These are phyloP conservation scores for Galeruca laticollis DNA, from an alignment of 2,888 invertebrate genomes.

Conservation along the genomic window DNA sequence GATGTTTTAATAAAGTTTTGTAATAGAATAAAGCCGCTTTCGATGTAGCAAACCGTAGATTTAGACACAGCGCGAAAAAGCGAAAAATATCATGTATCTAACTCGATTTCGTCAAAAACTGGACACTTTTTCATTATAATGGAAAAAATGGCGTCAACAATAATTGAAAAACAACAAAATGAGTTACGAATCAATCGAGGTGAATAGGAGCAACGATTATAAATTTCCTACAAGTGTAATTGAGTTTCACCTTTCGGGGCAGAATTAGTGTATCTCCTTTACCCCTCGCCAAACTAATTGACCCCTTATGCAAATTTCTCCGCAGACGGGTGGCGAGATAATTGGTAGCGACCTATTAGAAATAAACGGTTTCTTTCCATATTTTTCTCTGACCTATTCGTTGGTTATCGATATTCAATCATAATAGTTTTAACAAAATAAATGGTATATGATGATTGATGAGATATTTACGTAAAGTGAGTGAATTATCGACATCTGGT, in stretches of 20 bases:
- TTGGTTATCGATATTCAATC: background rate
- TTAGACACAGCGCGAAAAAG: too few relatives aligned
- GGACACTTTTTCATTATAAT: too few relatives aligned
- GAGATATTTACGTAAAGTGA: background rate
- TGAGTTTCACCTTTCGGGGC: background rate
- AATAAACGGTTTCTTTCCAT: background rate
- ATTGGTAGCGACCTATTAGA: slow-evolving; percentile 13
- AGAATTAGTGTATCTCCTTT: too few relatives aligned
- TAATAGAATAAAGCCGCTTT: too few relatives aligned
- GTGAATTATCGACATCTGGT: background rate
- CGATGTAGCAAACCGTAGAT: too few relatives aligned
- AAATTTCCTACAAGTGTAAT: background rate
- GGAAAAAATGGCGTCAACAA: too few relatives aligned
- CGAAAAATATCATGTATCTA: too few relatives aligned
- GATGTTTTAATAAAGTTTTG: too few relatives aligned
- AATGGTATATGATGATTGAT: background rate
- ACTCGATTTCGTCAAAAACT: too few relatives aligned
- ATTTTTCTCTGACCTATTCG: background rate
- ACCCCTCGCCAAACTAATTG: slow-evolving; percentile 5
- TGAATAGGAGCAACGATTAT: background rate
- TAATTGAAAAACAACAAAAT: too few relatives aligned
- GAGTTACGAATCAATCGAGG: background rate
- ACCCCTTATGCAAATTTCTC: slow-evolving; percentile 12
- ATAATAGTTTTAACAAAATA: background rate
- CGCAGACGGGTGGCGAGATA: slow-evolving; percentile 5